phyloP scores from a whole-genome alignment of 2,113 vertebrate species.

The Crotalus tigris region DNA sequence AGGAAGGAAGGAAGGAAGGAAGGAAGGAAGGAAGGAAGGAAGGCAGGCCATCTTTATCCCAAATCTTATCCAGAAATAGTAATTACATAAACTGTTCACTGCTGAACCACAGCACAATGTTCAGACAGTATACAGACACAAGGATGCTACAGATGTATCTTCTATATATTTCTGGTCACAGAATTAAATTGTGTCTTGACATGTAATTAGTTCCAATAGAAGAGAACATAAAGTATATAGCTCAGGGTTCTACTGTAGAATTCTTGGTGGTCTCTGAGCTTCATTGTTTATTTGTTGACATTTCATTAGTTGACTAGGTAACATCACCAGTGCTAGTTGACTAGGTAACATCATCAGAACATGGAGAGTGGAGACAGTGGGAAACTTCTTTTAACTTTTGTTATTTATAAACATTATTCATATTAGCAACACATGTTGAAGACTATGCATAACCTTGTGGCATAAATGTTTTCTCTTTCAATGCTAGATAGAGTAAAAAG shows the following conservation, averaged over 20 bases:
- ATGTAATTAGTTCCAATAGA: neutral
- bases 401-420: neutral
- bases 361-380: neutral
- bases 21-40: too few relatives aligned
- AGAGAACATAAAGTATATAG: neutral
- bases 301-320: neutral
- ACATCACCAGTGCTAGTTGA: neutral
- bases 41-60: neutral
- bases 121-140: neutral
- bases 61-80: neutral
- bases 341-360: neutral
- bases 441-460: neutral
- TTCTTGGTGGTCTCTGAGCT: neutral
- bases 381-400: neutral
- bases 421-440: neutral
- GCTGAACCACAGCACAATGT: neutral
- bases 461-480: neutral
- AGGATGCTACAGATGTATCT: neutral
- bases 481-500: neutral
- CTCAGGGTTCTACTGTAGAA: neutral
- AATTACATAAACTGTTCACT: neutral
- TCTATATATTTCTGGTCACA: neutral
- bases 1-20: neutral
- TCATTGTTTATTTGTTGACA: neutral
- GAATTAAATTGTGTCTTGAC: neutral